Base-by-base conservation (phyloP, 2,888 invertebrate species). In the Helleia helle region DNA sequence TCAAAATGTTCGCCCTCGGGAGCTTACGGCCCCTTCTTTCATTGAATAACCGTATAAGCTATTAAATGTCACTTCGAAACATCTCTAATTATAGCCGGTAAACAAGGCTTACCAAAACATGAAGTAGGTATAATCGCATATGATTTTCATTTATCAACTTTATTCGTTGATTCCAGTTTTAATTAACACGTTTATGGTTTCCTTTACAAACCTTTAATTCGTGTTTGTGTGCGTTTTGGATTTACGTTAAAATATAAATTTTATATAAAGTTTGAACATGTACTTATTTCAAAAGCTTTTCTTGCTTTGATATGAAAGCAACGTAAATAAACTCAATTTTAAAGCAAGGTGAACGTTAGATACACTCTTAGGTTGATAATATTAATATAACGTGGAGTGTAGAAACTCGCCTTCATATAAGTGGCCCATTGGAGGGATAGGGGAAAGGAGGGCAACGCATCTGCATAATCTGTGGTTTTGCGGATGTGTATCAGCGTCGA, bases 1-100 rank as follows among this genome's bases (percentile, higher is more conserved):
- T 75, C 77, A 71, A 72, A 74, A 73, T 65, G 69, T 59, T 65
- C 68, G 58, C 61, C 66, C 69, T 61, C 59, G 46, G 62, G 67
- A 72, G 63, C 59, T 55, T 37, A 37, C 43, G 43, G 25, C 40
- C 45, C 39, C 41, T 45, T 37, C 40, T 46, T 43, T 43, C 44
- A 48, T 41, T 45, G 41, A 40, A 44, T 47, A 44, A 44, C 47
- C 41, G 39, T 43, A 29, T 41, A 40, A 39, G 36, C 46, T 46
- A 46, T 46, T 46, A 46, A 37, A 43, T 37, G 41, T 40, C 36
- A 41, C 30, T 41, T 43, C 27, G 41, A 43, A 46, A 43, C 17
- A 41, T 37, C 43, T 46, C 43, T 40, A 46, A 43, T 46, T 46
- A 46, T 41, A 43, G 29, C 38, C 41, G 34, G 30, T 43, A 27